phyloP scores from a whole-genome alignment of 23 tunicate species.

The Botrylloides violaceus region DNA sequence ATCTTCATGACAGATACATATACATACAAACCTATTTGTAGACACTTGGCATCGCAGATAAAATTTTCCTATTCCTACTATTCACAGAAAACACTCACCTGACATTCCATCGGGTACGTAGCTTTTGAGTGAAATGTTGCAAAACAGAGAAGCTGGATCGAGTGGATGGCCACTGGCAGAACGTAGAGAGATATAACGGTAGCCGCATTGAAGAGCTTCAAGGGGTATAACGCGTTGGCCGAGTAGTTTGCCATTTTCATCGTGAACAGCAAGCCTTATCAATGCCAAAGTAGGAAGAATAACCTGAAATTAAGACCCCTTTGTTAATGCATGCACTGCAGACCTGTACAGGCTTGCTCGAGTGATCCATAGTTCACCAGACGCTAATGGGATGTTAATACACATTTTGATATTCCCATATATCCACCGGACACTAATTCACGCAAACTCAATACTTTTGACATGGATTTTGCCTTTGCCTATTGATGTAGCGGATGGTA shows the following conservation, averaged over 20 bases:
- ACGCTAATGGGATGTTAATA: neutral
- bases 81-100: constrained; percentile 37
- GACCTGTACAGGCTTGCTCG: too few relatives aligned
- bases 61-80: too few relatives aligned
- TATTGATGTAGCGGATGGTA: too few relatives aligned
- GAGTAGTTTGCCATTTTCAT: constrained; percentile 59
- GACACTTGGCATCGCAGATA: too few relatives aligned
- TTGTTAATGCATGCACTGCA: too few relatives aligned
- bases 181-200: constrained; percentile 53
- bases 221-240: constrained; percentile 79
- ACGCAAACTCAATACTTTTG: too few relatives aligned
- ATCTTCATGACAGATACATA: too few relatives aligned
- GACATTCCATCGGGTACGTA: constrained; percentile 76
- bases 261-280: constrained; percentile 67
- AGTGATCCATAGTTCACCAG: neutral
- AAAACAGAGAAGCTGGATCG: constrained; percentile 58
- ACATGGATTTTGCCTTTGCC: too few relatives aligned
- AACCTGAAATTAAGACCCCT: too few relatives aligned
- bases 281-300: constrained; percentile 78
- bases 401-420: neutral
- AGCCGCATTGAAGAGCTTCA: constrained; percentile 73
- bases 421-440: neutral
- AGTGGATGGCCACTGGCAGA: constrained; percentile 36
- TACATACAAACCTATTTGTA: too few relatives aligned
- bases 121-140: constrained; percentile 57